Percentiles rank a stretch among this genome's conserved stretches.
These are phyloP conservation scores for Brachionus calyciflorus DNA, from an alignment of 1,140 invertebrate genomes.

Conservation along the genomic window DNA sequence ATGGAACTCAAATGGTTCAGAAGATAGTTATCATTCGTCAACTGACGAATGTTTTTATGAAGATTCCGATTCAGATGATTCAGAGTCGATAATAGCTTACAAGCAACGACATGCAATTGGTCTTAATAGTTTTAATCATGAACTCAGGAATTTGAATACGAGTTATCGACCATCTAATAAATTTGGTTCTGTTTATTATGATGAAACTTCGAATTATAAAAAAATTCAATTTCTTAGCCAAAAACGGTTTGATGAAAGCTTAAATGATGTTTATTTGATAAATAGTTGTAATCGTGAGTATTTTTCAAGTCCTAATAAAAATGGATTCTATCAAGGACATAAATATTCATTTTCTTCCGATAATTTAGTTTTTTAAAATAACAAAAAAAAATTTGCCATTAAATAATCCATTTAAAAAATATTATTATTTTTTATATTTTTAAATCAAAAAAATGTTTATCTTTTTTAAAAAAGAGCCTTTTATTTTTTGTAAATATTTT, in stretches of 20 bases:
- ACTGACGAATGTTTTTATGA: constrained; percentile 32
- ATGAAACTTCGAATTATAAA: not conserved
- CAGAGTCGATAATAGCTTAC: constrained; percentile 27
- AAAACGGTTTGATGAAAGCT: not conserved
- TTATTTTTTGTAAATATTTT: no score
- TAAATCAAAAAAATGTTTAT: no score
- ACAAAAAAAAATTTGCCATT: no score
- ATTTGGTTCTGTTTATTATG: not conserved
- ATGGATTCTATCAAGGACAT: not conserved
- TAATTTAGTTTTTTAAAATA: constrained; percentile 33
- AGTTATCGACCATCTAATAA: not conserved
- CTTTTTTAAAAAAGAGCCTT: no score
- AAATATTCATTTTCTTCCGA: constrained; percentile 38
- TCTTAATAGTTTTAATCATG: constrained; percentile 14
- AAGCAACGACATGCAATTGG: constrained; percentile 35
- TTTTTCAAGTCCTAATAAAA: not conserved
- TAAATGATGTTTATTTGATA: not conserved
- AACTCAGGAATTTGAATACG: not conserved
- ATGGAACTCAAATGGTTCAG: constrained; percentile 14
- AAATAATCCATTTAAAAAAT: no score
- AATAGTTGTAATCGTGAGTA: constrained; percentile 7
- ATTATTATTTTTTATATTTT: no score
- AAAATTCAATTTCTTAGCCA: constrained; percentile 13
- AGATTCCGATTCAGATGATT: constrained; percentile 28
- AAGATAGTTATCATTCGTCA: not conserved